Evolutionary conservation across 2,113 vertebrate genomes (phyloP).

Genomic region (Eulemur macaco): DNA sequence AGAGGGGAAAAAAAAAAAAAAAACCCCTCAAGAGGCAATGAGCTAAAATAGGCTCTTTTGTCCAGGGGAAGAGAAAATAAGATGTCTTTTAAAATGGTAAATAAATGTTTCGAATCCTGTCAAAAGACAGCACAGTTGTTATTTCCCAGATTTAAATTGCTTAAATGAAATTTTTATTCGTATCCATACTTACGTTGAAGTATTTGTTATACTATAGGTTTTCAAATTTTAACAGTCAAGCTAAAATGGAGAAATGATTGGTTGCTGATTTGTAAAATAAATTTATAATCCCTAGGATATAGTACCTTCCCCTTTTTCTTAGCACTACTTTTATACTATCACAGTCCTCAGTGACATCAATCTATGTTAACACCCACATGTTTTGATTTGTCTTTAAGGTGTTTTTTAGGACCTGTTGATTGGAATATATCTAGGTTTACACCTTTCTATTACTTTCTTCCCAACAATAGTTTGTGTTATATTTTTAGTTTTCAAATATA

Average conservation of each 20-base stretch:
- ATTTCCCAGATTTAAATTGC: background rate
- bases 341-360: background rate
- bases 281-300: background rate
- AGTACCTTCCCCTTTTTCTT: background rate
- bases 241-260: background rate
- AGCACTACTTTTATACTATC: background rate
- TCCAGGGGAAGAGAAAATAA: constrained; percentile 57
- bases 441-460: background rate
- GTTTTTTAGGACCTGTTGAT: background rate
- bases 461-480: background rate
- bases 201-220: background rate
- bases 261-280: background rate
- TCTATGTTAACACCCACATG: fast-evolving
- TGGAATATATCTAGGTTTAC: background rate
- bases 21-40: constrained; percentile 33
- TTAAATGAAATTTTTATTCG: background rate
- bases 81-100: constrained; percentile 58
- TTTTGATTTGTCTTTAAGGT: background rate
- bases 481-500: constrained; percentile 10
- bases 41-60: constrained; percentile 34
- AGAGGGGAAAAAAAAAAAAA: background rate
- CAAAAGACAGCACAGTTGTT: background rate
- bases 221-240: background rate
- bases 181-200: background rate
- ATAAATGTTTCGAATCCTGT: constrained; percentile 44